Evolutionary conservation across 2,888 invertebrate genomes (phyloP), one percentile per base, ranked within the genome.

Genomic region (Abrostola tripartita): DNA sequence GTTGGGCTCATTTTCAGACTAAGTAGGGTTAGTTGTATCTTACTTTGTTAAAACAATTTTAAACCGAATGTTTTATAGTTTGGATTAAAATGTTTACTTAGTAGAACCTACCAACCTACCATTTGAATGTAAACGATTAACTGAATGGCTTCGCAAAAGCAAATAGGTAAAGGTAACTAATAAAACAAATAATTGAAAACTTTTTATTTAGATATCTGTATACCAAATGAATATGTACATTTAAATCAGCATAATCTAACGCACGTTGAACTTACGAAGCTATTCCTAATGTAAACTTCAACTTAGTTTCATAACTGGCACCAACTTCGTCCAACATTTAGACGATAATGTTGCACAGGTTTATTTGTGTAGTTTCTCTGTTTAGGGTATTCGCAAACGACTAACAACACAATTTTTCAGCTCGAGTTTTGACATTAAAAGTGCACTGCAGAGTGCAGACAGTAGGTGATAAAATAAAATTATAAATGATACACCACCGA

Each of bases 261-360:
- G 47, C n/a, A 42, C 57, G n/a, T n/a, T 57, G 40, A 55, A 11
- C 42, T 66, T 58, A 61, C 52, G 35, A 47, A 59, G 37, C 44
- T 55, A 56, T 42, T 53, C 38, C 40, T 50, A 59, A 50, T 57
- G 53, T 52, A 51, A 70, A 55, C 52, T 64, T 61, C 60, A 61
- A 55, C 36, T 61, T 50, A 61, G 63, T 63, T 63, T 9, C 35
- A 6, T 54, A 70, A 73, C 73, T 56, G 50, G 58, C 41, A 55
- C 52, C 7, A 52, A 62, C 54, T 60, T 58, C 8, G 41, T 42
- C 54, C 37, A 37, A 59, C 64, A 65, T 57, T 68, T 53, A 56
- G 51, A 57, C 65, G 57, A 60, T 52, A 61, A 44, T 49, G 41
- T 8, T 44, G 14, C 44, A 44, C 53, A 57, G 53, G 52, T 61